Evolutionary conservation across 2,797 vertebrate species (phyloP).

Genomic region (Oreortyx pictus): DNA sequence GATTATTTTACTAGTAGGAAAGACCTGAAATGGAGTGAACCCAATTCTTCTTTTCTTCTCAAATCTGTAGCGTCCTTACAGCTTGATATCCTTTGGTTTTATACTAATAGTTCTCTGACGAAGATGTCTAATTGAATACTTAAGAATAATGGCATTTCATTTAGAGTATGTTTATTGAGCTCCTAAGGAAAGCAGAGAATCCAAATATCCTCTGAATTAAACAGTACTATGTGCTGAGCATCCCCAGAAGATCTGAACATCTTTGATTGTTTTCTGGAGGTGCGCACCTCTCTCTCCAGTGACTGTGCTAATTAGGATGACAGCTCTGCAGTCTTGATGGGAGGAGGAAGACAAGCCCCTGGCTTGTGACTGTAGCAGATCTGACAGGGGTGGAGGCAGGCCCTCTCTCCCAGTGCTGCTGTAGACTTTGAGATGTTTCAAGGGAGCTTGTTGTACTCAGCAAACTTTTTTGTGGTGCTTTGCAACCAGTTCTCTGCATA

Average conservation of each 20-base stretch:
- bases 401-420: background rate
- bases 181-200: background rate
- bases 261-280: background rate
- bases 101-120: background rate
- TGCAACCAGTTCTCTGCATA: background rate
- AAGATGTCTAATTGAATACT: background rate
- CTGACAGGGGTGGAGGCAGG: background rate
- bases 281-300: background rate
- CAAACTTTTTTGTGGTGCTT: background rate
- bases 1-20: constrained; percentile 54
- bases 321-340: background rate
- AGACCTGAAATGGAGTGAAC: constrained; percentile 36
- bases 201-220: background rate
- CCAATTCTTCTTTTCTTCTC: background rate
- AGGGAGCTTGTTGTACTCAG: background rate
- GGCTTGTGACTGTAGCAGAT: background rate
- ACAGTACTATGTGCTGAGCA: fast-evolving
- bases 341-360: background rate
- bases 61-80: background rate
- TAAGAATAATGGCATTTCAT: background rate
- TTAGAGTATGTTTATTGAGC: background rate
- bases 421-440: background rate
- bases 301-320: background rate
- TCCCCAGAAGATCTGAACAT: background rate
- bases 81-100: constrained; percentile 2